Evolutionary conservation across 2,113 vertebrate species (phyloP).

Genomic region (Cettia cetti): DNA sequence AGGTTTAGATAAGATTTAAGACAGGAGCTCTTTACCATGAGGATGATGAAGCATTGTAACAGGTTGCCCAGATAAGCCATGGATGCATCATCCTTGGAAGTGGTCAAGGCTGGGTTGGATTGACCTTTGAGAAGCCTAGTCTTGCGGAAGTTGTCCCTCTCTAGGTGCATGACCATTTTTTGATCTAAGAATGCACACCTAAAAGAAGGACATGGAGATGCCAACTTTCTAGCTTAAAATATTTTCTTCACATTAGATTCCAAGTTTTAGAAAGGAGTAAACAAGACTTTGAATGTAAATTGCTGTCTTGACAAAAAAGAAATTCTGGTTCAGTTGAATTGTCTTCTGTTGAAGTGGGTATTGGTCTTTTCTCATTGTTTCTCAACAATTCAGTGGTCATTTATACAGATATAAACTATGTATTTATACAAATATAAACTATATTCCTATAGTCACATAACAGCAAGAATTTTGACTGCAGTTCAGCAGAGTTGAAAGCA

Average conservation of each 20-base stretch:
- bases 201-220: no score
- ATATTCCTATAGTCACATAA: background rate
- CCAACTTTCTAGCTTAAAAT: background rate
- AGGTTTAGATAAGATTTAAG: background rate
- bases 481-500: background rate
- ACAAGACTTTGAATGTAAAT: background rate
- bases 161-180: background rate
- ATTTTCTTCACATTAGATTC: background rate
- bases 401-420: background rate
- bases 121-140: background rate
- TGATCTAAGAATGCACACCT: background rate
- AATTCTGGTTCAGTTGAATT: background rate
- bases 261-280: background rate
- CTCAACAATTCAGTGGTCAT: background rate
- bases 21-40: background rate
- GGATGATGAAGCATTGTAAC: background rate
- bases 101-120: fast-evolving
- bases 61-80: background rate
- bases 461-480: background rate
- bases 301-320: background rate
- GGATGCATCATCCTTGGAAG: background rate
- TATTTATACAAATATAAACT: background rate
- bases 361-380: background rate
- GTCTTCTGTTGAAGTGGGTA: background rate
- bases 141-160: fast-evolving